Conservation (phyloP, 2,888 invertebrate species). For the Horisme vitalbata region DNA sequence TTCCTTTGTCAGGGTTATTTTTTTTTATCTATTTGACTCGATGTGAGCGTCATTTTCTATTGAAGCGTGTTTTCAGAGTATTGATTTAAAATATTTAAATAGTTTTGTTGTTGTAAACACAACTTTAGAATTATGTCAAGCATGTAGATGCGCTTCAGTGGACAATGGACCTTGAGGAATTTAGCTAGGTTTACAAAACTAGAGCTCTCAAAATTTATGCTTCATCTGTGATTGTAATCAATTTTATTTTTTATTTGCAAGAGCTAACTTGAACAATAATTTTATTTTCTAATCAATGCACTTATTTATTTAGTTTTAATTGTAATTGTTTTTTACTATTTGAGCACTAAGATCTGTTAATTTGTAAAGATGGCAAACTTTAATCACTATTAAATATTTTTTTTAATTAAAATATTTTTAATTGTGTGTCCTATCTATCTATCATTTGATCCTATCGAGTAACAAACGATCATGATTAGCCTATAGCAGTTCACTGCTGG, state of each 20-base stretch:
- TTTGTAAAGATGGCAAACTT: constrained; percentile 70
- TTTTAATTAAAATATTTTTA: constrained; percentile 43
- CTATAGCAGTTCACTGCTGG: too few species aligned
- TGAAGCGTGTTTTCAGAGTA: not conserved
- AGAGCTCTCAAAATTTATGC: constrained; percentile 71
- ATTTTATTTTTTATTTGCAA: constrained; percentile 61
- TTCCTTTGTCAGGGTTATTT: constrained; percentile 47
- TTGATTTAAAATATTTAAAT: not conserved
- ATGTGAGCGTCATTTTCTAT: constrained; percentile 20
- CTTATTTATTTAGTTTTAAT: constrained; percentile 78
- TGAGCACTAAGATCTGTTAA: constrained; percentile 82
- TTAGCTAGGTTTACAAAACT: constrained; percentile 33
- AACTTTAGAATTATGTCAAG: not conserved
- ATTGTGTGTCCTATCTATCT: too few species aligned
- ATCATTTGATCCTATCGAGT: too few species aligned
- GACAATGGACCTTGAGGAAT: not conserved
- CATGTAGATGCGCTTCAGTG: not conserved
- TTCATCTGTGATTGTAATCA: constrained; percentile 77
- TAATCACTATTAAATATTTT: constrained; percentile 66
- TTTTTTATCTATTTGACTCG: constrained; percentile 38
- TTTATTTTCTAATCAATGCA: constrained; percentile 69
- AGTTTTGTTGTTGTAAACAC: too few species aligned
- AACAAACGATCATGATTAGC: too few species aligned
- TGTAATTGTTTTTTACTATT: constrained; percentile 71
- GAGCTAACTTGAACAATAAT: constrained; percentile 75